Base-by-base conservation (phyloP, 2,888 invertebrate species). In the Nezara viridula region DNA sequence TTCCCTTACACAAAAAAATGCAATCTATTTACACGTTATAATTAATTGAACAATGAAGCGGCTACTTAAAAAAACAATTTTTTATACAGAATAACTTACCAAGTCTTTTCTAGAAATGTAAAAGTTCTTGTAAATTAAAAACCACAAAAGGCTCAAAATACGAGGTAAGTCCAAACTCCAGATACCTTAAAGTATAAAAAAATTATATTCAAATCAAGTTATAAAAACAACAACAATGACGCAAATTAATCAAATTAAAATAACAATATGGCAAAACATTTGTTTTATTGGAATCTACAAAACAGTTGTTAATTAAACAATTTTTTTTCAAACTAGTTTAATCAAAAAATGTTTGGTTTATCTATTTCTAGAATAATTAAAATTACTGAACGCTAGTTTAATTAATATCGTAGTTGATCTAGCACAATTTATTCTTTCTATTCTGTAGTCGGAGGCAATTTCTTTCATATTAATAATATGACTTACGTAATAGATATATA, bases 211-310 rank as follows among this genome's bases (percentile, higher is more conserved):
- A 37, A 73, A 73, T 10, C 19, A 37, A 73, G 21, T 73, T 19
- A 19, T 73, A 37, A 73, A 73, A 37, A 37, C 19, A 73, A 73
- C 66, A 37, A 66, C 32, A 66, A 32, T 66, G n/a, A 66, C 32
- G 16, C 66, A 32, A n/a, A 55, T 60, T 60, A 60, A 60, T 7
- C 66, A 37, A n/a, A 73, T 73, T 73, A 73, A 73, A 73, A 73
- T 21, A 37, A 73, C 32, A 73, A 73, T 73, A 27, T 73, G 66
- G 32, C 14, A 73, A 73, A 73, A 73, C 66, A 73, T 73, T 73
- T 73, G 66, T 73, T 73, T 73, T 73, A 73, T 37, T 37, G 32
- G 2, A 73, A 73, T 37, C 32, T 73, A 37, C 66, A 21, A 21
- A 73, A 27, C 32, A 73, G 32, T 37, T 37, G 66, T 73, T 73